Base-by-base conservation (phyloP, 2,888 invertebrate genomes). In the Hirtodrosophila cameraria region DNA sequence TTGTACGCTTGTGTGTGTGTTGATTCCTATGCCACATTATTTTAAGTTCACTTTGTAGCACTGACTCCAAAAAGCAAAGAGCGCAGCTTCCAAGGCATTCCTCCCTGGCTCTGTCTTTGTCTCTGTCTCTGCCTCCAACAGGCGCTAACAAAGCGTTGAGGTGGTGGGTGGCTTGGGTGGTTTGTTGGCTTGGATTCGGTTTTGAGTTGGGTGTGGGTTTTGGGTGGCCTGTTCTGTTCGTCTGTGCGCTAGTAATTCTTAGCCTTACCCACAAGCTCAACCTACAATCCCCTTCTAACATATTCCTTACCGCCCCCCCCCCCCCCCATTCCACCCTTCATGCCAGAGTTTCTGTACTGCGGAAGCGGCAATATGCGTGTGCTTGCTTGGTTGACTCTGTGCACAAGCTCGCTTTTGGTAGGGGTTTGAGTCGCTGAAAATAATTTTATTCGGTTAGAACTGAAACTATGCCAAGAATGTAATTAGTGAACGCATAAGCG, bases 401-500 rank as follows among this genome's bases (percentile, higher is more conserved):
- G n/a, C n/a, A n/a, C n/a, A n/a, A n/a, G n/a, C n/a, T n/a, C n/a
- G n/a, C n/a, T n/a, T n/a, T n/a, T n/a, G n/a, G n/a, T n/a, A n/a
- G 49, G 45, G 66, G 63, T 64, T 75, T 78, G 75, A 75, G 80
- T 67, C 73, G 78, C 73, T 84, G 75, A 77, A 80, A 82, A 85
- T 85, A 85, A 84, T 85, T 85, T 85, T 83, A 85, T 85, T 82
- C 80, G 85, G 83, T 85, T 85, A 82, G 94, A 93, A 93, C 94
- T 87, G 94, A 95, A 96, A 96, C 96, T 96, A 96, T 96, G 96
- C 95, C 95, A 96, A 96, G 96, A 96, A 96, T 96, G 96, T 96
- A 96, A 96, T 97, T 96, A 96, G 96, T 96, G 96, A 95, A 81
- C 87, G 88, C 76, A 76, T 75, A 66, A 78, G 69, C 76, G 66